A percentile compares a stretch with the other conserved stretches of the same genome.
Conservation (phyloP, 2,888 invertebrate species). For the Zele albiditarsus region DNA sequence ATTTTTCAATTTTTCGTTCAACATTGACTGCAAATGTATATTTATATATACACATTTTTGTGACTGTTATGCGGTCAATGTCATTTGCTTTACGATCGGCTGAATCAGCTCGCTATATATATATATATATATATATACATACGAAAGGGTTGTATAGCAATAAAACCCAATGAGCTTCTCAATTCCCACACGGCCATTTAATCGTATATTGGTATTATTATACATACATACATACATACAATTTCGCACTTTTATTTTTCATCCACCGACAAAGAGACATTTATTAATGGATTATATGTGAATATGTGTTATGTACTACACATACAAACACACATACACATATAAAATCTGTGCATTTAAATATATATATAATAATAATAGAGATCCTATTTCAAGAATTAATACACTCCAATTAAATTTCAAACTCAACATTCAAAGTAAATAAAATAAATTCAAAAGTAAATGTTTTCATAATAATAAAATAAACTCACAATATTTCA, state of each 20-base stretch:
- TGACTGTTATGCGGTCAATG: constrained; percentile 37
- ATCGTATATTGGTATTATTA: constrained; percentile 1
- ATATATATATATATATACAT: neutral
- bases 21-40: neutral
- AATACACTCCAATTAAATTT: neutral
- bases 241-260: neutral
- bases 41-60: constrained; percentile 38
- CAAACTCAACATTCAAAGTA: too few species aligned
- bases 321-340: neutral
- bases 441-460: too few species aligned
- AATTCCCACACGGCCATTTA: constrained; percentile 10
- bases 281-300: constrained; percentile 6
- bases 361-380: neutral
- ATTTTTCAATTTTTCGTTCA: neutral
- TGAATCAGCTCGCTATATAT: constrained; percentile 51
- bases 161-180: constrained; percentile 46
- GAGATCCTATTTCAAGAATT: neutral
- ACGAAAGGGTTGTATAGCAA: constrained; percentile 24
- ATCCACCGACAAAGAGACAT: constrained; percentile 19
- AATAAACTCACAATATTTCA: too few species aligned
- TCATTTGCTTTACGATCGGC: constrained; percentile 56
- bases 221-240: neutral
- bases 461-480: too few species aligned
- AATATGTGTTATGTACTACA: neutral
- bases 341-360: neutral